A percentile compares a stretch with the other conserved stretches of the same genome.
These are phyloP conservation scores for Clupea harengus DNA, from an alignment of 2,113 vertebrate species.

Conservation along the genomic window DNA sequence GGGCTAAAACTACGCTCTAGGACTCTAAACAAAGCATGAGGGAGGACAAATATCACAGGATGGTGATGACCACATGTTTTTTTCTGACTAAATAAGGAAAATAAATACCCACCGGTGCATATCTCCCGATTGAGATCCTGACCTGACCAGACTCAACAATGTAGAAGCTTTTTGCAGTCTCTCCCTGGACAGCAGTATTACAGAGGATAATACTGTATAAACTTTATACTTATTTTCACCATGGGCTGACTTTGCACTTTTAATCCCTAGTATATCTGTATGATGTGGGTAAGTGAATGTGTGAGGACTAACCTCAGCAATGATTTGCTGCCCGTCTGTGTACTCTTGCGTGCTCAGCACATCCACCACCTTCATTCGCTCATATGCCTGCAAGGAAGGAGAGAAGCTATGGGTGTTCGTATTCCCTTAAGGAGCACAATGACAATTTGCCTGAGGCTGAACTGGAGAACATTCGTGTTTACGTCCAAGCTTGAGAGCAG, in stretches of 20 bases:
- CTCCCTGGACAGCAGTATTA: slow-evolving; percentile 66
- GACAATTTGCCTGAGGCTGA: slow-evolving; percentile 35
- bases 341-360: slow-evolving; percentile 81
- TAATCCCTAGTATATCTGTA: background rate
- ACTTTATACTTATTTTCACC: background rate
- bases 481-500: slow-evolving; percentile 85
- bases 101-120: background rate
- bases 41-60: background rate
- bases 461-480: slow-evolving; percentile 39
- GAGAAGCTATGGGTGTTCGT: slow-evolving; percentile 33
- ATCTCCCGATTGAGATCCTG: slow-evolving; percentile 81
- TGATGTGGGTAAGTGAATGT: slow-evolving; percentile 24
- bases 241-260: background rate
- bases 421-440: background rate
- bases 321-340: slow-evolving; percentile 81
- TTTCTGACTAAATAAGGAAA: background rate
- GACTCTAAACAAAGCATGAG: background rate
- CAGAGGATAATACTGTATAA: background rate
- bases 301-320: slow-evolving; percentile 73
- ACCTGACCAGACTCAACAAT: slow-evolving; percentile 85
- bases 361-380: slow-evolving; percentile 84
- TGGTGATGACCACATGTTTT: background rate
- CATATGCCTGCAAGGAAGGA: slow-evolving; percentile 68
- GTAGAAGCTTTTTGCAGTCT: slow-evolving; percentile 82
- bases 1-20: slow-evolving; percentile 4